phyloP scores from a whole-genome alignment of 2,888 invertebrate species.

The Cryptocheilus praepositus region DNA sequence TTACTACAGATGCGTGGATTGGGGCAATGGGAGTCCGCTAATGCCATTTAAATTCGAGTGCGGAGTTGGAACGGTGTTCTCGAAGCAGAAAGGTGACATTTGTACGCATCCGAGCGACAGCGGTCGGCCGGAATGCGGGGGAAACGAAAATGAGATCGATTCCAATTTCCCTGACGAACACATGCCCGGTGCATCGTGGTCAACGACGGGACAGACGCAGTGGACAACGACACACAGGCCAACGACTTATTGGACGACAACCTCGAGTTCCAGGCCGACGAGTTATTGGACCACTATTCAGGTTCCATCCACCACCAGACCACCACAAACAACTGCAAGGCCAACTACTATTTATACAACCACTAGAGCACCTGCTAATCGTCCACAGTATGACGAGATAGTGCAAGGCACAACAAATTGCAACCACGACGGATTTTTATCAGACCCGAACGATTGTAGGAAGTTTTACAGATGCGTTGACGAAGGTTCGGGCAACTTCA shows the following conservation, averaged over 20 bases:
- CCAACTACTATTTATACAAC: not conserved
- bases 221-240: constrained; percentile 7
- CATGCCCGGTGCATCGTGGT: constrained; percentile 11
- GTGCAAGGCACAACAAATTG: constrained; percentile 55
- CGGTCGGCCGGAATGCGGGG: constrained; percentile 82
- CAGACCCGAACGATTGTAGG: constrained; percentile 71
- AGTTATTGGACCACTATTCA: constrained; percentile 22
- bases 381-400: not conserved
- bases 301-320: constrained; percentile 13
- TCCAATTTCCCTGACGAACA: constrained; percentile 31
- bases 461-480: constrained; percentile 74
- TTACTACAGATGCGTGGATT: constrained; percentile 86
- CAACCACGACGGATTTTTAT: constrained; percentile 72
- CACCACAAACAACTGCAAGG: constrained; percentile 9
- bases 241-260: not conserved
- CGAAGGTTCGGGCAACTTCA: constrained; percentile 72
- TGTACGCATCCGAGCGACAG: constrained; percentile 85
- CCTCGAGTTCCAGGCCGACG: constrained; percentile 9
- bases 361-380: not conserved
- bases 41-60: constrained; percentile 83
- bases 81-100: constrained; percentile 76
- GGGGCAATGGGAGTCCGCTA: constrained; percentile 76
- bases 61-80: constrained; percentile 84
- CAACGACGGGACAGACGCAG: constrained; percentile 13
- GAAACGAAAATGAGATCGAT: constrained; percentile 77